These are phyloP conservation scores for Pollimyrus isidori DNA, from an alignment of 2,113 vertebrate genomes.

Conservation along the genomic window DNA sequence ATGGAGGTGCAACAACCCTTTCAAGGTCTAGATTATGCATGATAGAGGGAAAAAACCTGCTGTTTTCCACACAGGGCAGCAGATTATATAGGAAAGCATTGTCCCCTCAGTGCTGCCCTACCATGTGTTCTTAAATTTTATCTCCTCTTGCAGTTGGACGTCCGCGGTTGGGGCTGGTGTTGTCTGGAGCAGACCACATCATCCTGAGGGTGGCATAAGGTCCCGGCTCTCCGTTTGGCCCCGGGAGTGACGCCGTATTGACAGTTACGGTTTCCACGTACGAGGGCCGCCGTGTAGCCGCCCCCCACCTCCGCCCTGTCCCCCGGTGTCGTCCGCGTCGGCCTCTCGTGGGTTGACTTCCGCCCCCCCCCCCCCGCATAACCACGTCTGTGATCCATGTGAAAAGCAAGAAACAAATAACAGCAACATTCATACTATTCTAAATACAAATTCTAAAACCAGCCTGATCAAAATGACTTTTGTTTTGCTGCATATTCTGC, in stretches of 20 bases:
- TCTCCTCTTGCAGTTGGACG: slow-evolving; percentile 25
- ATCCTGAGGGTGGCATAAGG: slow-evolving; percentile 34
- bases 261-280: slow-evolving; percentile 10
- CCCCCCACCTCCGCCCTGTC: neutral
- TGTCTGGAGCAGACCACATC: neutral
- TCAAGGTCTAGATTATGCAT: slow-evolving; percentile 58
- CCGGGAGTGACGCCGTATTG: slow-evolving; percentile 16
- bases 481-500: neutral
- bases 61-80: slow-evolving; percentile 32
- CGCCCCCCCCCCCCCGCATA: neutral
- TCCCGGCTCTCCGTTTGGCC: slow-evolving; percentile 24
- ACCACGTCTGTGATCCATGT: neutral
- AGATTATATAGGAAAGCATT: slow-evolving; percentile 44
- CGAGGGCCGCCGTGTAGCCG: neutral
- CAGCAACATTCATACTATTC: neutral
- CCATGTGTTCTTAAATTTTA: slow-evolving; percentile 50
- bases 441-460: slow-evolving; percentile 4
- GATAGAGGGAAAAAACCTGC: slow-evolving; percentile 31
- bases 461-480: neutral
- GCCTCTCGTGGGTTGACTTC: neutral
- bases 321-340: neutral
- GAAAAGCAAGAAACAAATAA: neutral
- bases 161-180: slow-evolving; percentile 27
- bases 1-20: slow-evolving; percentile 74
- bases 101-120: slow-evolving; percentile 38